phyloP scores from a whole-genome alignment of 2,888 invertebrate species.

The Cacoxenus indagator region DNA sequence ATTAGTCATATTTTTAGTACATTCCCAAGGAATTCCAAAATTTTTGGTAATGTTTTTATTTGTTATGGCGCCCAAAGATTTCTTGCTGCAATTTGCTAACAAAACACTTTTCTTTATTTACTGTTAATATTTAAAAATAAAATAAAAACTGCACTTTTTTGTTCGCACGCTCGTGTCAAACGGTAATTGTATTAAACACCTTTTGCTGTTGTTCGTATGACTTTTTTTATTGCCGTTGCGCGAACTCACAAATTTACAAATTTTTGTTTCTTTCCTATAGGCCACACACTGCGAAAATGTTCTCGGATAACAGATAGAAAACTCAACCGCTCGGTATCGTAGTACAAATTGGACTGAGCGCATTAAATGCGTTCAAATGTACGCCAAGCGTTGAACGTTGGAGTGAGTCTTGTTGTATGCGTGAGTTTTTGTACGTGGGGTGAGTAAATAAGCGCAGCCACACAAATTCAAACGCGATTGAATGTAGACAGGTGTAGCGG shows the following conservation, averaged over 20 bases:
- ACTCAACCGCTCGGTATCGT: constrained; percentile 68
- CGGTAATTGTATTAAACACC: not conserved
- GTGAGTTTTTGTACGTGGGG: not conserved
- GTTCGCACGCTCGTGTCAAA: not conserved
- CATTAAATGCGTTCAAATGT: constrained; percentile 41
- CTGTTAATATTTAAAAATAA: not conserved
- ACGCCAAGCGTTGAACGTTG: constrained; percentile 11
- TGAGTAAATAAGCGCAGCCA: not conserved
- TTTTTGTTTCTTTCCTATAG: constrained; percentile 26
- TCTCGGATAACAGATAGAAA: constrained; percentile 29
- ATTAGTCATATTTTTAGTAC: not conserved
- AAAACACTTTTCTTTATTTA: not conserved
- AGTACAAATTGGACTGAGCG: constrained; percentile 68
- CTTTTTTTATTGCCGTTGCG: not conserved
- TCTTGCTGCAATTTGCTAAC: not conserved
- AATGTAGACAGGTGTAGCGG: constrained; percentile 14
- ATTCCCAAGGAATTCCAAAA: too few relatives aligned
- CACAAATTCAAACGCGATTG: not conserved
- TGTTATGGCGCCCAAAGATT: too few relatives aligned
- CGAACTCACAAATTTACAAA: not conserved
- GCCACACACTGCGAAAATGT: constrained; percentile 9
- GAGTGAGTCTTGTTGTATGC: constrained; percentile 23
- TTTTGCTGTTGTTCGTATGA: not conserved
- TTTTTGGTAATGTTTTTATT: not conserved
- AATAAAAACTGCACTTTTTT: constrained; percentile 7